Evolutionary conservation across 2,797 vertebrate species (phyloP).

Genomic region (Myiotriccus ornatus): DNA sequence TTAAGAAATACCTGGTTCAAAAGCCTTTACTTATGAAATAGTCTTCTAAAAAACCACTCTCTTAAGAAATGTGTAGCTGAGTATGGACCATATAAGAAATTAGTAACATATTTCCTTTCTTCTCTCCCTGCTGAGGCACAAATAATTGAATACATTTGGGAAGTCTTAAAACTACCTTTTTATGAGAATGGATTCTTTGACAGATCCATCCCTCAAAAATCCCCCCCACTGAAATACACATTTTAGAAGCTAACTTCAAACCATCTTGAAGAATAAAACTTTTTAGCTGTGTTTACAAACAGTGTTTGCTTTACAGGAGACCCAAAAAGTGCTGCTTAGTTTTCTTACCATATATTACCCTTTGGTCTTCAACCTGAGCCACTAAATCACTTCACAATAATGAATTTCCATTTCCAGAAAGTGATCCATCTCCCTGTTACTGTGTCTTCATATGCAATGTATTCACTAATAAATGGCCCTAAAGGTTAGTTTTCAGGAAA

Average conservation of each 20-base stretch:
- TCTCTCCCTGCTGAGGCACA: background rate
- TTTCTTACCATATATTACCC: background rate
- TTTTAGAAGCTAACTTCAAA: background rate
- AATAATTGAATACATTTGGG: background rate
- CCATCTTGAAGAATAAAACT: background rate
- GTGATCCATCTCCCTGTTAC: background rate
- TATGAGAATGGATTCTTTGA: background rate
- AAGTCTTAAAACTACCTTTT: background rate
- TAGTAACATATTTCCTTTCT: background rate
- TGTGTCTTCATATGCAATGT: background rate
- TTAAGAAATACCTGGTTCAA: background rate
- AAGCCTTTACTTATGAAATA: background rate
- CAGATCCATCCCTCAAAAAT: background rate
- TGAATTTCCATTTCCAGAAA: background rate
- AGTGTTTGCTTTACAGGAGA: background rate
- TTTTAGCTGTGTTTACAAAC: background rate
- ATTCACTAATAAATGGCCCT: background rate
- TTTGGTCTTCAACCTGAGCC: background rate
- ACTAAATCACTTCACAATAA: background rate
- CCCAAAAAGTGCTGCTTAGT: background rate
- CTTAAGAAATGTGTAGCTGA: background rate
- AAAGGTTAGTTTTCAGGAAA: background rate
- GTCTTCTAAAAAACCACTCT: background rate
- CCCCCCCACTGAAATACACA: background rate
- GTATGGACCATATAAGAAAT: background rate